phyloP scores from a whole-genome alignment of 2,888 invertebrate species.

The Rhodophaea formosa region DNA sequence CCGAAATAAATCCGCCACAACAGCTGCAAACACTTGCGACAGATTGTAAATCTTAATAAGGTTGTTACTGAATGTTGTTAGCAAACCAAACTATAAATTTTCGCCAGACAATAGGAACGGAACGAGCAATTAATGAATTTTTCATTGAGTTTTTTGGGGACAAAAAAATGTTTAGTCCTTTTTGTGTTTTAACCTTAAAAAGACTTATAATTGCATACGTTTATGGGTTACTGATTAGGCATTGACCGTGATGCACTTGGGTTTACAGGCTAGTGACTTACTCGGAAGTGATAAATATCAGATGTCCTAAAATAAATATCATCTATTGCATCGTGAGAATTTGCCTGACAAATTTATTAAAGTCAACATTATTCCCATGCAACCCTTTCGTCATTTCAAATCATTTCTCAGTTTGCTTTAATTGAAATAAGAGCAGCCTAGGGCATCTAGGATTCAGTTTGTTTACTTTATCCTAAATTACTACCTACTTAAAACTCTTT shows the following conservation, averaged over 20 bases:
- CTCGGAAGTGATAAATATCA: neutral
- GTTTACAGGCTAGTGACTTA: neutral
- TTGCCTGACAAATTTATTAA: neutral
- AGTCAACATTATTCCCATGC: neutral
- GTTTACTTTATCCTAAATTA: too few species aligned
- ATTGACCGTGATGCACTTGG: constrained; percentile 17
- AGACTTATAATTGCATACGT: constrained; percentile 23
- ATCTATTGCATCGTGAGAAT: neutral
- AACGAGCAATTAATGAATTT: constrained; percentile 64
- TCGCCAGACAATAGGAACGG: constrained; percentile 54
- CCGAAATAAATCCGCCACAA: constrained; percentile 56
- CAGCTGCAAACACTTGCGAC: constrained; percentile 51
- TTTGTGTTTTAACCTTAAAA: constrained; percentile 23
- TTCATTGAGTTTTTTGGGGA: constrained; percentile 52
- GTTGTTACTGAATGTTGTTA: constrained; percentile 40
- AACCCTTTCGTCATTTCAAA: neutral
- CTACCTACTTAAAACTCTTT: too few species aligned
- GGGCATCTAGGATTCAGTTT: too few species aligned
- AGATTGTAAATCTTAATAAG: constrained; percentile 59
- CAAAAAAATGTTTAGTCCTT: constrained; percentile 43
- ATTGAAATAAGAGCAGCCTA: too few species aligned
- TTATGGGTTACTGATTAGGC: constrained; percentile 41
- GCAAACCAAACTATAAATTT: constrained; percentile 48
- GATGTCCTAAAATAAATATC: neutral
- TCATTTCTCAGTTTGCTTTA: neutral